phyloP scores from a whole-genome alignment of 2,113 vertebrate genomes.

The Sebastes fasciatus region DNA sequence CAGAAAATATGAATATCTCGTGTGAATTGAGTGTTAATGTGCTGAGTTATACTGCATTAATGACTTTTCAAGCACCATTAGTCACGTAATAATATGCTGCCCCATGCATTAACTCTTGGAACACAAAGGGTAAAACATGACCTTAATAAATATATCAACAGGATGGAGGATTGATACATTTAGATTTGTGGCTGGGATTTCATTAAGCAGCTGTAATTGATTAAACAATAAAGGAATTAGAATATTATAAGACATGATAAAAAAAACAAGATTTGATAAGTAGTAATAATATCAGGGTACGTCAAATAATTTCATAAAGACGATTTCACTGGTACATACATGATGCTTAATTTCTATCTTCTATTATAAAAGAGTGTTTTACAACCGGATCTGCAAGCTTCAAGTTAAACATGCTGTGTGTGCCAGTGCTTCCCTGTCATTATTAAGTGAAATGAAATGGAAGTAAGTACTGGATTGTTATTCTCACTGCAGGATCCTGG shows the following conservation, averaged over 20 bases:
- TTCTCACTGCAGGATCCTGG: slow-evolving; percentile 89
- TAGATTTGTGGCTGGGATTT: slow-evolving; percentile 8
- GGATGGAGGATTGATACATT: background rate
- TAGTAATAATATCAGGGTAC: background rate
- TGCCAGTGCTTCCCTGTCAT: too few relatives aligned
- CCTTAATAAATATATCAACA: background rate
- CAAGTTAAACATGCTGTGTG: too few relatives aligned
- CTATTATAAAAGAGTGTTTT: background rate
- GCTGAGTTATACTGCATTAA: slow-evolving; percentile 18
- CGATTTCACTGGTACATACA: background rate
- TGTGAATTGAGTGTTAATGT: slow-evolving; percentile 9
- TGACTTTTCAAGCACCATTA: slow-evolving; percentile 8
- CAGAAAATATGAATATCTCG: slow-evolving; percentile 4
- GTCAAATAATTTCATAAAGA: background rate
- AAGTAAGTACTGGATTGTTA: background rate
- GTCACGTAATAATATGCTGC: slow-evolving; percentile 20
- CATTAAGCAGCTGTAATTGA: background rate
- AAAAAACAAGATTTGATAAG: background rate
- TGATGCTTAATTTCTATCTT: background rate
- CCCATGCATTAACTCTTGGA: background rate
- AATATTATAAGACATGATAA: background rate
- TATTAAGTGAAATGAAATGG: background rate
- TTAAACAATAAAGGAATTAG: background rate
- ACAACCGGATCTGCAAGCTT: background rate
- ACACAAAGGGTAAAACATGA: slow-evolving; percentile 22